Evolutionary conservation across 2,888 invertebrate genomes (phyloP).

Genomic region (Caenorhabditis angaria): DNA sequence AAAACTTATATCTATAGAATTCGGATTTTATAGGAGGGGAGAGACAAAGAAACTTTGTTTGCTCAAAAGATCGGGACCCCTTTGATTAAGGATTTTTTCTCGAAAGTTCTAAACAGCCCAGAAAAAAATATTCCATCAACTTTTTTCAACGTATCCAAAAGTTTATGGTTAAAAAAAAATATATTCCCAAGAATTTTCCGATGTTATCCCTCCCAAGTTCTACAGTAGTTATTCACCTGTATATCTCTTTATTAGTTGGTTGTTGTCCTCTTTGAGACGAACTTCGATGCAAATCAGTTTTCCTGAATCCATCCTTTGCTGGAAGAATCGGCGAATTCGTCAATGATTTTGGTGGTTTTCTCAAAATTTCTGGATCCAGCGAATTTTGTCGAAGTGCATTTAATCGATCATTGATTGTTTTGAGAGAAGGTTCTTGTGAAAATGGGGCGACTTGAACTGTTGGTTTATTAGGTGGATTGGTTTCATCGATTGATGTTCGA

Average conservation of each 20-base stretch:
- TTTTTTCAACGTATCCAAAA: too few relatives aligned
- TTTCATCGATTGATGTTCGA: neutral
- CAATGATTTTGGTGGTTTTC: neutral
- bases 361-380: neutral
- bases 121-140: too few relatives aligned
- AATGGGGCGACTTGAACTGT: conserved; percentile 42
- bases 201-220: too few relatives aligned
- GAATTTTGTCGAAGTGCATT: conserved; percentile 34
- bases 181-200: too few relatives aligned
- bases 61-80: too few relatives aligned
- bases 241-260: conserved; percentile 11
- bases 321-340: neutral
- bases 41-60: neutral
- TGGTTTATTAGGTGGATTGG: neutral
- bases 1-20: too few relatives aligned
- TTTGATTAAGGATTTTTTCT: too few relatives aligned
- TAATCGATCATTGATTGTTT: conserved; percentile 39
- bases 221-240: conserved; percentile 11
- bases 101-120: too few relatives aligned
- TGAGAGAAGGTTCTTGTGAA: conserved; percentile 30
- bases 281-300: conserved; percentile 39
- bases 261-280: conserved; percentile 28
- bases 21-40: too few relatives aligned
- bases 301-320: neutral
- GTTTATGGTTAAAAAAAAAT: too few relatives aligned